phyloP scores from a whole-genome alignment of 2,888 invertebrate species.

The Acheta domesticus region DNA sequence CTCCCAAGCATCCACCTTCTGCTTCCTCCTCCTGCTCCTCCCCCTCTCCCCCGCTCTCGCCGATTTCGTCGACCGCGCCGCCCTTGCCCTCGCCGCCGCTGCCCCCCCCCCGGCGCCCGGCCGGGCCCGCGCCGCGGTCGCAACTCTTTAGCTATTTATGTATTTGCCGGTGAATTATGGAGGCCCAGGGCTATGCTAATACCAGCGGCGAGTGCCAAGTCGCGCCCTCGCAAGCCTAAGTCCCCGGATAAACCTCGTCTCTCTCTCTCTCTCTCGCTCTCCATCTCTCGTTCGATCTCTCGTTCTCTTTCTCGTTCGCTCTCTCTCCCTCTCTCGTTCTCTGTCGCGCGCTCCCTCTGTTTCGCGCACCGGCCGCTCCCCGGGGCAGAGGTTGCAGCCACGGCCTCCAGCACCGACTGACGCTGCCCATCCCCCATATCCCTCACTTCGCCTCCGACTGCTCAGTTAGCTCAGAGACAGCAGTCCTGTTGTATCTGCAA shows the following conservation, averaged over 20 bases:
- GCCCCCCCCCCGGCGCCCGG: neutral
- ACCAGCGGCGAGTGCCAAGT: slow-evolving; percentile 7
- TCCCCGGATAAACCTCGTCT: neutral
- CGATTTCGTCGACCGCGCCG: neutral
- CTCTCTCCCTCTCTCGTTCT: no score
- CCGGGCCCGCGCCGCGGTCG: neutral
- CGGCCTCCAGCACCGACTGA: no score
- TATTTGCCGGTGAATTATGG: slow-evolving; percentile 9
- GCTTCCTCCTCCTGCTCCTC: no score
- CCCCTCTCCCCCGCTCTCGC: no score
- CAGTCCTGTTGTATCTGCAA: no score
- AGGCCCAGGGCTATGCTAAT: neutral
- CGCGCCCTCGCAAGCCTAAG: neutral
- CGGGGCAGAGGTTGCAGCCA: no score
- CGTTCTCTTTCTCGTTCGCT: neutral
- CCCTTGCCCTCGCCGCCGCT: neutral
- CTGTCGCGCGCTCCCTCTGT: neutral
- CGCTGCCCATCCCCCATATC: no score
- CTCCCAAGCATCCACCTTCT: neutral
- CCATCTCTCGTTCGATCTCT: neutral
- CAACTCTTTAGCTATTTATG: slow-evolving; percentile 18
- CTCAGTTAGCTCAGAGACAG: no score
- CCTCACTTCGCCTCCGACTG: no score
- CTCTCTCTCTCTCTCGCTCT: neutral
- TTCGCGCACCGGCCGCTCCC: no score